Conservation (phyloP, 2,888 invertebrate genomes). For the Danaus chrysippus region DNA sequence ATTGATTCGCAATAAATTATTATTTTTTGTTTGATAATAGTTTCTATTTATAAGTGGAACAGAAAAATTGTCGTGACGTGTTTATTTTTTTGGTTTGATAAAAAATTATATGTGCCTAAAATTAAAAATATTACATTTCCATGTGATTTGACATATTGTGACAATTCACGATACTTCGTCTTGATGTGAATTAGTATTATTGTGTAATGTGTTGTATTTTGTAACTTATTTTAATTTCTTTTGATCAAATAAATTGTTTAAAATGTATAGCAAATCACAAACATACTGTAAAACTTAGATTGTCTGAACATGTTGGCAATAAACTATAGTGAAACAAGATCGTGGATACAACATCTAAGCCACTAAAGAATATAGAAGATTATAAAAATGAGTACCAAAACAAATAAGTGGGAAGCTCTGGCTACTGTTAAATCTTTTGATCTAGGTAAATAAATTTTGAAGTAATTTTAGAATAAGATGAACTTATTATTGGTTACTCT, state of each 20-base stretch:
- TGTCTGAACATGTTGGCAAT: constrained; percentile 46
- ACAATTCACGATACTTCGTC: too few relatives aligned
- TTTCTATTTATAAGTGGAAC: too few relatives aligned
- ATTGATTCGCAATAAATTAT: too few relatives aligned
- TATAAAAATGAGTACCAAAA: constrained; percentile 53
- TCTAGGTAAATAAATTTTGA: constrained; percentile 47
- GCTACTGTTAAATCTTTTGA: constrained; percentile 71
- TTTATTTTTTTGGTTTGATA: too few relatives aligned
- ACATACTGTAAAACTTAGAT: constrained; percentile 9
- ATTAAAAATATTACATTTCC: too few relatives aligned
- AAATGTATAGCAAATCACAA: constrained; percentile 13
- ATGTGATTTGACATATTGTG: too few relatives aligned
- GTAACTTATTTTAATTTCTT: neutral
- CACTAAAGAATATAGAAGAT: constrained; percentile 30
- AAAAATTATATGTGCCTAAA: too few relatives aligned
- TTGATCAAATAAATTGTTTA: constrained; percentile 1
- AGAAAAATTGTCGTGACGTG: too few relatives aligned
- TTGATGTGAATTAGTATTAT: too few relatives aligned
- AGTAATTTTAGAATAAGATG: neutral
- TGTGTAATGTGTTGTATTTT: too few relatives aligned
- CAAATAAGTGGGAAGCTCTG: constrained; percentile 67
- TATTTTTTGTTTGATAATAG: too few relatives aligned
- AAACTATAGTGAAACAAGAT: constrained; percentile 51
- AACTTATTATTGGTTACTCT: too few relatives aligned
- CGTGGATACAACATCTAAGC: constrained; percentile 49